Evolutionary conservation across 1,140 invertebrate genomes (phyloP), one percentile per base, ranked within the genome.

Genomic region (Tetramorium simillimum): DNA sequence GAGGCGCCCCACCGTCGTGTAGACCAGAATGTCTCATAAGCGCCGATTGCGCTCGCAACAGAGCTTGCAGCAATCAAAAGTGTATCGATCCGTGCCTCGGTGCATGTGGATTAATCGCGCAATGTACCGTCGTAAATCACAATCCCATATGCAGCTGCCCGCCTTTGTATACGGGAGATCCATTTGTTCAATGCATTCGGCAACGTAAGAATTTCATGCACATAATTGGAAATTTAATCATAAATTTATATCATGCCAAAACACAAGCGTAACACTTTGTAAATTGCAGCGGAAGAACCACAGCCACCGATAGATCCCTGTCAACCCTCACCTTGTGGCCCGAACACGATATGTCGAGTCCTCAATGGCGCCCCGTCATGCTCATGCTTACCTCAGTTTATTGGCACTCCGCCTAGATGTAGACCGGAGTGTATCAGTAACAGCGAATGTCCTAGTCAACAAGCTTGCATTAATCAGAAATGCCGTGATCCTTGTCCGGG

Each of bases 31-130:
- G 97, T 93, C 94, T 97, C 3, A 96, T 96, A 18, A 97, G 97
- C 89, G 94, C 96, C 18, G 97, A 97, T 93, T 97, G 97, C 92
- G 90, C 96, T 49, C 93, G 95, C 28, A 96, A 96, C 89, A 95
- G 96, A 91, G 97, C 97, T 69, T 97, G 97, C 90, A 96, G 96
- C 58, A 97, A 97, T 92, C 96, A 97, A 81, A 97, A 97, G 93
- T 97, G 97, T 92, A 95, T 96, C 2, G 95, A 97, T 92, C 97
- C 97, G 51, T 97, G 97, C 88, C 95, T 95, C 53, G 97, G 97
- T 82, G 96, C 97, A 65, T 98, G 97, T 94, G 97, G 97, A 67
- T 88, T 97, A 33, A 94, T 93, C 72, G 97, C 96, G 5, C 92
- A 95, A n/a, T 97, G 97, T 92, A 93, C 96, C 91, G 96, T 97